Percentiles rank a stretch among this genome's conserved stretches.
Evolutionary conservation across 2,113 vertebrate genomes (phyloP).

Genomic region (Ochotona curzoniae): DNA sequence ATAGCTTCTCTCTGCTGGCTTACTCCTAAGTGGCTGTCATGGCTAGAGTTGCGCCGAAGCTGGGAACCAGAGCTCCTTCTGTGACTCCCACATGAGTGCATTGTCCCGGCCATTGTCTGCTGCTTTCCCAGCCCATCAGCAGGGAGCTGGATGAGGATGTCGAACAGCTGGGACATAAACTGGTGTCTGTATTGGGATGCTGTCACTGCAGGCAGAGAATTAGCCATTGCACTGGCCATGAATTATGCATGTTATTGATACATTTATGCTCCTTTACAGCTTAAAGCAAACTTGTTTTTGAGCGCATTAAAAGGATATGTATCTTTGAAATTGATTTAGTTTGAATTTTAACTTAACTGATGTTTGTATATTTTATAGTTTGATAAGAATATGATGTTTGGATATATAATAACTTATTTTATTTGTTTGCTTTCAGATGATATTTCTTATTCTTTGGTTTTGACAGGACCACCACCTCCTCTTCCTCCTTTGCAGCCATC

Average conservation of each 20-base stretch:
- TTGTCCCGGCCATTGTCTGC: too few species aligned
- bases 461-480: constrained; percentile 95
- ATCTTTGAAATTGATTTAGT: constrained; percentile 4
- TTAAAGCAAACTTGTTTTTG: constrained; percentile 44
- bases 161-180: too few species aligned
- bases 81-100: too few species aligned
- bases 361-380: constrained; percentile 55
- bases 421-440: constrained; percentile 82
- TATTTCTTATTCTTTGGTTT: constrained; percentile 82
- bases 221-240: too few species aligned
- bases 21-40: too few species aligned
- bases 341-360: constrained; percentile 27
- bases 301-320: constrained; percentile 34
- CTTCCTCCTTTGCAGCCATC: constrained; percentile 95
- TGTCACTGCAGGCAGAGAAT: too few species aligned
- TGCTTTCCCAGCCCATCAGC: too few species aligned
- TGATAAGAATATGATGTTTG: constrained; percentile 62
- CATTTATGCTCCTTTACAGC: not conserved
- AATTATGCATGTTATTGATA: not conserved
- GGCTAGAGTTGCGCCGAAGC: too few species aligned
- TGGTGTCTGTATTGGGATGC: too few species aligned
- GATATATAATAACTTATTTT: constrained; percentile 78
- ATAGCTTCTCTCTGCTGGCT: too few species aligned
- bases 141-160: too few species aligned
- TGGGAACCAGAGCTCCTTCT: too few species aligned